phyloP scores from a whole-genome alignment of 92 coral and sea anemone genomes.

The Metridium senile region DNA sequence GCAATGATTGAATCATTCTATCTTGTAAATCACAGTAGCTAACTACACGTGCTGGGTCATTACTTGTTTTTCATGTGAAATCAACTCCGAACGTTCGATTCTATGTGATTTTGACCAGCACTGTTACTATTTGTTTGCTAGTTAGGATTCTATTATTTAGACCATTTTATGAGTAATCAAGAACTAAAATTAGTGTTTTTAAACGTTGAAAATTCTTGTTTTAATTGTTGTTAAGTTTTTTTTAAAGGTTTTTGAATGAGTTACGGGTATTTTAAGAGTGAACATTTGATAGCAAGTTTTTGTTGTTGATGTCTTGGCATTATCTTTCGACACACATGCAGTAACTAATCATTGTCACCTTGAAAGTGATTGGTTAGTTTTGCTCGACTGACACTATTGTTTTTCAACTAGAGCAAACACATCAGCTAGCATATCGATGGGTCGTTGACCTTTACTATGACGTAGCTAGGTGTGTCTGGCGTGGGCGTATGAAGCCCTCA shows the following conservation, averaged over 20 bases:
- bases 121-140: background rate
- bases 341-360: constrained; percentile 32
- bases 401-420: constrained; percentile 56
- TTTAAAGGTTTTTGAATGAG: no score
- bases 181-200: background rate
- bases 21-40: background rate
- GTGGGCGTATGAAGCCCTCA: constrained; percentile 93
- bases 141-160: background rate
- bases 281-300: background rate
- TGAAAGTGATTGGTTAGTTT: constrained; percentile 58
- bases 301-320: constrained; percentile 5
- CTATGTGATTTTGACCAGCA: constrained; percentile 48
- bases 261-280: no score
- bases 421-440: constrained; percentile 42
- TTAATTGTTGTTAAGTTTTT: no score
- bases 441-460: constrained; percentile 74
- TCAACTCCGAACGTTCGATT: background rate
- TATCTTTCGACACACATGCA: constrained; percentile 32
- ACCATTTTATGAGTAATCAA: background rate
- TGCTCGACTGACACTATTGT: constrained; percentile 66
- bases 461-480: constrained; percentile 99
- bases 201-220: background rate
- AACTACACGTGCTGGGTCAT: constrained; percentile 9
- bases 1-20: constrained; percentile 19
- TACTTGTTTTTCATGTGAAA: constrained; percentile 37